These are phyloP conservation scores for Ophioderma brevispina DNA, from an alignment of 35 echinoderm and acorn worm species.

Conservation along the genomic window DNA sequence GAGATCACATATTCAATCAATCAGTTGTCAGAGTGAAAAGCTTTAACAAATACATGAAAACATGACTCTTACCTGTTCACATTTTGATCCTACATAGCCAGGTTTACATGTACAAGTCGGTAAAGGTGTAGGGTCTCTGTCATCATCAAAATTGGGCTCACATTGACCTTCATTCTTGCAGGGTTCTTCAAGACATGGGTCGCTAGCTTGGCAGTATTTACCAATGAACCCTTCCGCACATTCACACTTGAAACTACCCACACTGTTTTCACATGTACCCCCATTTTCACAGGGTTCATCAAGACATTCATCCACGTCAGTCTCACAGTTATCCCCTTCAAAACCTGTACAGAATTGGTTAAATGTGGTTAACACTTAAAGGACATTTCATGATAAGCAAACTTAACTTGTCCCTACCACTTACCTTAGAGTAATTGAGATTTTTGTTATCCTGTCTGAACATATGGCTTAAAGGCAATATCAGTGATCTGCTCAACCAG, in stretches of 20 bases:
- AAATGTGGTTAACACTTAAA: too few relatives aligned
- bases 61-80: slow-evolving; percentile 63
- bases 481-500: too few relatives aligned
- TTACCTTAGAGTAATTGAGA: too few relatives aligned
- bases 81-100: slow-evolving; percentile 43
- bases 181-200: slow-evolving; percentile 38
- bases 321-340: slow-evolving; percentile 60
- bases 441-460: too few relatives aligned
- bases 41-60: too few relatives aligned
- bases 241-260: slow-evolving; percentile 56
- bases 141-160: background rate
- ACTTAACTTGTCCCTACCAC: too few relatives aligned
- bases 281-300: slow-evolving; percentile 53
- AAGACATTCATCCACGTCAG: slow-evolving; percentile 76
- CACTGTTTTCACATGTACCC: slow-evolving; percentile 67
- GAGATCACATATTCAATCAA: too few relatives aligned
- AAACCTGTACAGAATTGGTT: slow-evolving; percentile 55
- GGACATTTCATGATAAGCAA: too few relatives aligned
- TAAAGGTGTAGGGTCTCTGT: background rate
- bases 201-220: slow-evolving; percentile 13
- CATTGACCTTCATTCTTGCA: slow-evolving; percentile 78
- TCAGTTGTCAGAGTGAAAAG: too few relatives aligned
- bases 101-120: slow-evolving; percentile 42
- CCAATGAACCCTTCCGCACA: slow-evolving; percentile 44
- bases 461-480: too few relatives aligned